Evolutionary conservation across 2,113 vertebrate genomes (phyloP), one percentile per base, ranked within the genome.

Genomic region (Poeciliopsis turrubarensis): DNA sequence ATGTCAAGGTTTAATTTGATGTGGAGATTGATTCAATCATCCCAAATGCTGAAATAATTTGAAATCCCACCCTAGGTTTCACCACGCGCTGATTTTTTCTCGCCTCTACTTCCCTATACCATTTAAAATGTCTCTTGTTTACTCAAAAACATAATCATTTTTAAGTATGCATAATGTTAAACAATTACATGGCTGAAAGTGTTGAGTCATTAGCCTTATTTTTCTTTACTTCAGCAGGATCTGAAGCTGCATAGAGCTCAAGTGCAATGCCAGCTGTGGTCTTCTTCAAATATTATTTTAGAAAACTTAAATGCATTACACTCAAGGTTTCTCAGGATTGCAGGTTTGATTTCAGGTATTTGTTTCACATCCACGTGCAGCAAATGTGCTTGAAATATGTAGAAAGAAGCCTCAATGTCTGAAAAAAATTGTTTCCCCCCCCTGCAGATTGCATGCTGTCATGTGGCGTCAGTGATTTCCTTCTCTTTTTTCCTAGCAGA

Each of bases 1-100:
- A 15, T 14, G 77, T 81, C 74, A 51, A 63, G 14, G 57, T 78
- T 44, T 75, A 27, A 72, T 75, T 80, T 67, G 44, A 82, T 88
- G 77, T 75, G 14, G 39, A 74, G 26, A 77, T 60, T 47, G 14
- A 47, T 17, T 77, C 75, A 79, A 17, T 86, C 60, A 81, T 51
- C 9, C 31, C 47, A 29, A 31, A 8, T 65, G 63, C 60, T n/a
- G 57, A 65, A 57, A 70, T 68, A 34, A 77, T 0, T 5, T n/a
- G 30, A 14, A 66, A 72, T 87, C 64, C 3, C 47, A 47, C 5
- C 15, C n/a, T 31, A 73, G 10, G 37, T 70, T 27, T 25, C 47
- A 63, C 31, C 14, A 32, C n/a, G 32, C 3, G 12, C 7, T 30
- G 1, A n/a, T 25, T 70, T 47, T 29, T 70, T 66, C 41, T 61